Conservation (phyloP, 2,888 invertebrate species). For the Drosophila mimica region DNA sequence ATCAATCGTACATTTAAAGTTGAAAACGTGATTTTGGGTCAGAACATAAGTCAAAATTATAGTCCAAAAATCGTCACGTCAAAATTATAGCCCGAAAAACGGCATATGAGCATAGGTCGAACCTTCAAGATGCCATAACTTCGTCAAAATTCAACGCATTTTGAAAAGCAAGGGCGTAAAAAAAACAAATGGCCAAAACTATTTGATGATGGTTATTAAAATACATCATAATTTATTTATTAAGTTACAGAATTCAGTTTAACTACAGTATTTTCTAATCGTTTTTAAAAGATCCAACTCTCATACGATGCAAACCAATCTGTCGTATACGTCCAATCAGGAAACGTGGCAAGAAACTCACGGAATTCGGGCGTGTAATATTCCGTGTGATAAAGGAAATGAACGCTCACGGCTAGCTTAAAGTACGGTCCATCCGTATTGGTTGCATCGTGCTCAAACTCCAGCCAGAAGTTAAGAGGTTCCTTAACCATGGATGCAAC, state of each 20-base stretch:
- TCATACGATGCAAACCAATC: slow-evolving; percentile 86
- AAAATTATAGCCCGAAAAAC: too few species aligned
- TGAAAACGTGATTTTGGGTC: too few species aligned
- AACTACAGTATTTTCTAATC: slow-evolving; percentile 1
- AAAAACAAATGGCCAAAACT: too few species aligned
- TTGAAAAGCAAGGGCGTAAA: too few species aligned
- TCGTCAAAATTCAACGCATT: too few species aligned
- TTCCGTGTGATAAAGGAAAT: slow-evolving; percentile 85
- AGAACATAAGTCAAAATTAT: too few species aligned
- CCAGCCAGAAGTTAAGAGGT: slow-evolving; percentile 77
- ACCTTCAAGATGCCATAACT: too few species aligned
- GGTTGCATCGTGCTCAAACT: slow-evolving; percentile 65
- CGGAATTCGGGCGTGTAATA: slow-evolving; percentile 85
- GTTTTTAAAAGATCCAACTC: slow-evolving; percentile 78
- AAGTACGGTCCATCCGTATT: slow-evolving; percentile 67
- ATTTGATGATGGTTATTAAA: too few species aligned
- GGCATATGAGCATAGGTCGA: too few species aligned
- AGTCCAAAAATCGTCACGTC: too few species aligned
- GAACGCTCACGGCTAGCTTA: slow-evolving; percentile 85
- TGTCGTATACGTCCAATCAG: slow-evolving; percentile 86
- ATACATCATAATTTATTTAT: neutral
- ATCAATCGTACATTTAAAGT: too few species aligned
- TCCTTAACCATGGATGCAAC: slow-evolving; percentile 64
- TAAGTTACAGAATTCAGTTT: slow-evolving; percentile 35
- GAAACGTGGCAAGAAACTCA: slow-evolving; percentile 85